Evolutionary conservation across 2,888 invertebrate genomes (phyloP).

Genomic region (Eupithecia pulchellata): DNA sequence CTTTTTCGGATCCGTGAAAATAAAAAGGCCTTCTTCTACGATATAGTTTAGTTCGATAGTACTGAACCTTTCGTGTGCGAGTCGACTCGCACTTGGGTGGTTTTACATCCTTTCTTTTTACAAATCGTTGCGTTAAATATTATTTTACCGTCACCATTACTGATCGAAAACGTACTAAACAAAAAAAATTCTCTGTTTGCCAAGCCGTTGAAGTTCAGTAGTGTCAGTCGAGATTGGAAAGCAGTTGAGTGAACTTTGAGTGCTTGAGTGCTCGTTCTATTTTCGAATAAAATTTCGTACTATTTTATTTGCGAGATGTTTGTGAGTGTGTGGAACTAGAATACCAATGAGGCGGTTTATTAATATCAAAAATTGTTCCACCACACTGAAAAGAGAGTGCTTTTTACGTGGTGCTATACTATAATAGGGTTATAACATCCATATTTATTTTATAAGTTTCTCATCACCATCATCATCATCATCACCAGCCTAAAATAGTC

Average conservation of each 20-base stretch:
- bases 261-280: not conserved
- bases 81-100: too few species aligned
- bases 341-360: not conserved
- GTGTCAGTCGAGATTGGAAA: not conserved
- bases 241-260: constrained; percentile 3
- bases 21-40: too few species aligned
- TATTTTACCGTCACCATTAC: not conserved
- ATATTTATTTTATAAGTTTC: too few species aligned
- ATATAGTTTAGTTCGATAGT: too few species aligned
- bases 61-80: too few species aligned
- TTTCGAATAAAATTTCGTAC: not conserved
- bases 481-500: too few species aligned
- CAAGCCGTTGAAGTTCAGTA: not conserved
- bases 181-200: not conserved
- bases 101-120: too few species aligned
- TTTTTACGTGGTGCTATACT: not conserved
- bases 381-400: not conserved
- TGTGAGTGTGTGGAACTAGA: not conserved
- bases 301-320: not conserved
- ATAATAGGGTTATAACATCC: too few species aligned
- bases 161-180: not conserved
- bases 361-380: not conserved
- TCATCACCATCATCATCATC: too few species aligned
- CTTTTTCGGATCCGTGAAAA: too few species aligned
- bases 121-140: not conserved